A percentile compares a stretch with the other conserved stretches of the same genome.
These are phyloP conservation scores for Euleptes europaea DNA, from an alignment of 2,113 vertebrate species.

Conservation along the genomic window DNA sequence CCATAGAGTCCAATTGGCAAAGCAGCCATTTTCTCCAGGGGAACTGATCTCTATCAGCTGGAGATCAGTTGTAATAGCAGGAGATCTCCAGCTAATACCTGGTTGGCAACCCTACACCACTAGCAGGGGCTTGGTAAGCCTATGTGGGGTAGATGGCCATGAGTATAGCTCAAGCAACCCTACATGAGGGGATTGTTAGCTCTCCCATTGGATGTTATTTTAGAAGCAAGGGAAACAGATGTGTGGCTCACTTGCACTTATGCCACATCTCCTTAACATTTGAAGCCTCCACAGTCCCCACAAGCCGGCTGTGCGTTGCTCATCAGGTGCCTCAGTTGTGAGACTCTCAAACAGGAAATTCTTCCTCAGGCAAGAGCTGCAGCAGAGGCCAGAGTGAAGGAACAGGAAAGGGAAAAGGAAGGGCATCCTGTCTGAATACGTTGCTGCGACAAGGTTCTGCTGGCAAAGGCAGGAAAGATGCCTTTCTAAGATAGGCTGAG, in stretches of 20 bases:
- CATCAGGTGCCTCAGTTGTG: background rate
- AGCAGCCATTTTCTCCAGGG: too few relatives aligned
- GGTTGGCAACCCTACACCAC: too few relatives aligned
- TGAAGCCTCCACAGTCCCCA: background rate
- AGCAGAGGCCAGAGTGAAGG: slow-evolving; percentile 53
- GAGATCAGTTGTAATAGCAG: too few relatives aligned
- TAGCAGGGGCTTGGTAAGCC: too few relatives aligned
- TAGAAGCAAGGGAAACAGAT: background rate
- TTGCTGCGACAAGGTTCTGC: slow-evolving; percentile 36
- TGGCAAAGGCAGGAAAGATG: slow-evolving; percentile 73
- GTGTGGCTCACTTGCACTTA: background rate
- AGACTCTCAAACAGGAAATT: background rate
- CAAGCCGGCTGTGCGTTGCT: too few relatives aligned
- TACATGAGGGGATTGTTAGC: background rate
- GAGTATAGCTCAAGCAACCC: background rate
- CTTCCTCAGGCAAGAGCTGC: slow-evolving; percentile 45
- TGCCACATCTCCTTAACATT: background rate
- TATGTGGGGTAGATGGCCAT: background rate
- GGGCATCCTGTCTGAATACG: slow-evolving; percentile 71
- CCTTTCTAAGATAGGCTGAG: slow-evolving; percentile 69
- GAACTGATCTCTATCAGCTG: too few relatives aligned
- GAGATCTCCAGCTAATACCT: too few relatives aligned
- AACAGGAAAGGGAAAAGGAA: slow-evolving; percentile 78
- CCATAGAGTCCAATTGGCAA: too few relatives aligned
- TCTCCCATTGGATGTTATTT: background rate